Evolutionary conservation across 2,888 invertebrate species (phyloP).

Genomic region (Heliconius ismenius): DNA sequence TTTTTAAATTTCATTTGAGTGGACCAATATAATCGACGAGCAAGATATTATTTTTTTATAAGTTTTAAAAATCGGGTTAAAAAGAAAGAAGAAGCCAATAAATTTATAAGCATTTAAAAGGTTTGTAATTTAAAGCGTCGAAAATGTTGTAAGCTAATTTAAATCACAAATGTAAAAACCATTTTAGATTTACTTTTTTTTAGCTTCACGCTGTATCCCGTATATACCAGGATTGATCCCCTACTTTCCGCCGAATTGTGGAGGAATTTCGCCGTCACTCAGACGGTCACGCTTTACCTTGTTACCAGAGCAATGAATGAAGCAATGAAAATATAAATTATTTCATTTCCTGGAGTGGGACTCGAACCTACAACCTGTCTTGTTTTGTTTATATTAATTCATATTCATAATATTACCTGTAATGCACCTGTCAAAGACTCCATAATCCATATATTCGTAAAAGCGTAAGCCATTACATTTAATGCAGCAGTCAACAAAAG

Average conservation of each 20-base stretch:
- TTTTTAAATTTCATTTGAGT: not conserved
- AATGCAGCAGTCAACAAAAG: slow-evolving; percentile 72
- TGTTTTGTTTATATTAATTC: not conserved
- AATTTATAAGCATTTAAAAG: not conserved
- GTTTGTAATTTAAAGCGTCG: not conserved
- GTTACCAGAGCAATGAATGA: too few species aligned
- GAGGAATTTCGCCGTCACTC: too few species aligned
- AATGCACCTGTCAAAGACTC: slow-evolving; percentile 77
- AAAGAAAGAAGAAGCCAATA: not conserved
- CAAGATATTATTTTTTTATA: not conserved
- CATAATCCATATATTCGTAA: slow-evolving; percentile 72
- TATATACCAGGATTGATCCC: too few species aligned
- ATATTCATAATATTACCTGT: slow-evolving; percentile 52
- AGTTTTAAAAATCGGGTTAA: not conserved
- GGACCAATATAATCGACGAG: not conserved
- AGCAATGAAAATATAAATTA: too few species aligned
- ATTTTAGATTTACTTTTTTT: not conserved
- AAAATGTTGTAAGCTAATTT: not conserved
- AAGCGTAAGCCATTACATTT: slow-evolving; percentile 72
- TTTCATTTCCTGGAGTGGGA: too few species aligned
- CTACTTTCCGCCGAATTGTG: too few species aligned
- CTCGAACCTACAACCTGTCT: too few species aligned
- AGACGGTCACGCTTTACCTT: too few species aligned
- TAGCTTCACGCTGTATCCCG: too few species aligned
- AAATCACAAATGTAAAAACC: not conserved